phyloP scores from a whole-genome alignment of 1,140 invertebrate species.

The Mizuhopecten yessoensis region DNA sequence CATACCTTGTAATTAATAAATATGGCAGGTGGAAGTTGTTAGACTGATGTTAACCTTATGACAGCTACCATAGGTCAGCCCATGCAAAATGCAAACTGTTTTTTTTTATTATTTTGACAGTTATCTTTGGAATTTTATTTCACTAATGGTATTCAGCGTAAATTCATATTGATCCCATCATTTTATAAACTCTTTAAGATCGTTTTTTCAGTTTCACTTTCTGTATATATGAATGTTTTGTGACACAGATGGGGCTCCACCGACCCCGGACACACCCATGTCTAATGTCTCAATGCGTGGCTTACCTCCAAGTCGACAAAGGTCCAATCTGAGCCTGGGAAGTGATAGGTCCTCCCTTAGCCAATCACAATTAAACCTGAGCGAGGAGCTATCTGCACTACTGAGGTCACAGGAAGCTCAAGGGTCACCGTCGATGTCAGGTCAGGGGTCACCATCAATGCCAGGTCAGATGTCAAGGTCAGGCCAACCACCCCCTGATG shows the following conservation, averaged over 20 bases:
- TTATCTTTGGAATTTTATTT: no score
- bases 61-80: no score
- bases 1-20: no score
- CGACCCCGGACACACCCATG: background rate
- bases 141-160: no score
- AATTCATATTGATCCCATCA: no score
- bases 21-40: no score
- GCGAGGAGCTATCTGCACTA: background rate
- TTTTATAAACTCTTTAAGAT: no score
- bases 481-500: background rate
- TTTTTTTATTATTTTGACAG: no score
- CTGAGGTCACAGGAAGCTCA: constrained; percentile 9
- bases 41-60: no score
- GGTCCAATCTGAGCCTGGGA: background rate
- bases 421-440: background rate
- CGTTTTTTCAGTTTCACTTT: no score
- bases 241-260: background rate
- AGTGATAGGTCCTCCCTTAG: background rate
- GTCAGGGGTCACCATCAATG: background rate
- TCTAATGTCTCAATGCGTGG: background rate
- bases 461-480: background rate
- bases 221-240: no score
- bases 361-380: constrained; percentile 38
- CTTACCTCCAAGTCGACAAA: background rate
- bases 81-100: no score